Percentiles rank a stretch among this genome's conserved stretches.
Evolutionary conservation across 2,797 vertebrate species (phyloP).

Genomic region (Sebastes wilsoni): DNA sequence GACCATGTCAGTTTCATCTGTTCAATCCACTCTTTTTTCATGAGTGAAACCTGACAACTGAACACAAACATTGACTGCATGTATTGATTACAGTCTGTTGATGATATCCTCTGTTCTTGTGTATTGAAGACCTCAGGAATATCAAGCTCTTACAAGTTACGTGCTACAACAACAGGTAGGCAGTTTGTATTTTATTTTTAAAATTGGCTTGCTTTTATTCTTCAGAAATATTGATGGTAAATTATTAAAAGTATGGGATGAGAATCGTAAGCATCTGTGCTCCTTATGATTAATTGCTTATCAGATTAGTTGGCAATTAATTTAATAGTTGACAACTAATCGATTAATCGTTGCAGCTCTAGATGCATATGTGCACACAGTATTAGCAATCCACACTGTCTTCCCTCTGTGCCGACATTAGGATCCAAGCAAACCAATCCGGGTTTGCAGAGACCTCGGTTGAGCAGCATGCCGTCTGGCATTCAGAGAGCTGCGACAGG

Average conservation of each 20-base stretch:
- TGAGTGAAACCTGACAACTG: background rate
- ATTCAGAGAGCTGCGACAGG: constrained; percentile 31
- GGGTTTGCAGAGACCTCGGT: constrained; percentile 35
- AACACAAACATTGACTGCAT: background rate
- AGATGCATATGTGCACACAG: background rate
- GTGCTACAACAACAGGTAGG: constrained; percentile 53
- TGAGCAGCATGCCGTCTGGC: constrained; percentile 17
- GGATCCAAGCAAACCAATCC: constrained; percentile 47
- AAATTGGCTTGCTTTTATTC: background rate
- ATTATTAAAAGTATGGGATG: background rate
- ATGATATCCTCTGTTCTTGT: constrained; percentile 10
- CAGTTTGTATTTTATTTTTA: background rate
- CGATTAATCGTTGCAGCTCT: too few relatives aligned
- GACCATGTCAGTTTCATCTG: background rate
- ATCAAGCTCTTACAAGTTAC: constrained; percentile 39
- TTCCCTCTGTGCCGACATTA: constrained; percentile 11
- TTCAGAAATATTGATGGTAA: background rate
- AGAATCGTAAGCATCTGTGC: background rate
- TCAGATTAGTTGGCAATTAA: too few relatives aligned
- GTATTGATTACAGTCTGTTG: background rate
- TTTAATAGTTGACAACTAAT: too few relatives aligned
- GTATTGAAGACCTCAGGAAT: constrained; percentile 42
- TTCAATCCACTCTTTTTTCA: background rate
- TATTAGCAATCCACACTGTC: background rate
- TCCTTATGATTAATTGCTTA: too few relatives aligned